A percentile compares a stretch with the other conserved stretches of the same genome.
phyloP scores from a whole-genome alignment of 2,888 invertebrate species.

The Plagodis dolabraria region DNA sequence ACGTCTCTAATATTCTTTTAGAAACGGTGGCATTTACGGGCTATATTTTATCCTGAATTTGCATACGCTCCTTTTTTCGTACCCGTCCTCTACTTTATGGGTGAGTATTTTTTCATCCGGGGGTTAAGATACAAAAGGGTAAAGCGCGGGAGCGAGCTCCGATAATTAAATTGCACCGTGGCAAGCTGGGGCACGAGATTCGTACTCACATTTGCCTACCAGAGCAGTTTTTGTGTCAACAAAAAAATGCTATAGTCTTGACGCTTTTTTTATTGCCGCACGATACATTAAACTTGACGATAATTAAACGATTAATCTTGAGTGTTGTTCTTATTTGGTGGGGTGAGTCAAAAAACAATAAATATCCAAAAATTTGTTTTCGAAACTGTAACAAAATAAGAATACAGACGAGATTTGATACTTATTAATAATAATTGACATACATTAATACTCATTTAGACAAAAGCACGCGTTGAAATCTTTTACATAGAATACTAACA shows the following conservation, averaged over 20 bases:
- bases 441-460: neutral
- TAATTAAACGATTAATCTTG: conserved; percentile 63
- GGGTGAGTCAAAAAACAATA: conserved; percentile 6
- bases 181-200: conserved; percentile 39
- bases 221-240: conserved; percentile 24
- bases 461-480: conserved; percentile 29
- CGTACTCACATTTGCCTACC: conserved; percentile 24
- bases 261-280: conserved; percentile 47
- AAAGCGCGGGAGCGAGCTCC: conserved; percentile 76
- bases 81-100: conserved; percentile 85
- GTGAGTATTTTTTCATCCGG: conserved; percentile 84
- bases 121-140: conserved; percentile 86
- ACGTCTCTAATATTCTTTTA: conserved; percentile 86
- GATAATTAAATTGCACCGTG: conserved; percentile 84
- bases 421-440: neutral
- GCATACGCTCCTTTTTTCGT: conserved; percentile 85
- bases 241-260: conserved; percentile 32
- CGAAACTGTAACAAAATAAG: too few relatives aligned
- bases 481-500: conserved; percentile 18
- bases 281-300: conserved; percentile 61
- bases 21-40: conserved; percentile 86
- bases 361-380: too few relatives aligned
- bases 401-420: too few relatives aligned
- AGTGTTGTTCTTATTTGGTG: conserved; percentile 39
- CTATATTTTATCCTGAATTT: conserved; percentile 86